Evolutionary conservation across 2,888 invertebrate genomes (phyloP).

Genomic region (Drosophila mettleri): DNA sequence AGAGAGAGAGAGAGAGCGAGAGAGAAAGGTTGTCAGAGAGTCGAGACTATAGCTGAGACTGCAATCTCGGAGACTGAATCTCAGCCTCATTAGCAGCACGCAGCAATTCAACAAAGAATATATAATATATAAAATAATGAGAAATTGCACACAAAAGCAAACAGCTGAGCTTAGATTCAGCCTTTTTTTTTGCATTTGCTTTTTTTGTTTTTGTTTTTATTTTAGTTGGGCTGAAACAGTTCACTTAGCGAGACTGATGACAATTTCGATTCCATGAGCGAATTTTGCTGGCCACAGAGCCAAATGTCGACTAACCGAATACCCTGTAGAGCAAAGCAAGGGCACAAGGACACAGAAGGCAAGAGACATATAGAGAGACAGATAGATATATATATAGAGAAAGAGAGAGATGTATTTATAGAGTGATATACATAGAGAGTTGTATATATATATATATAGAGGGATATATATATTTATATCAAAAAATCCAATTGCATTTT

Average conservation of each 20-base stretch:
- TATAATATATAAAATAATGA: conserved; percentile 44
- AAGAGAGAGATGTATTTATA: too few species aligned
- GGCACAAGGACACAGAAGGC: background rate
- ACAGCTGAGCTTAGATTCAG: conserved; percentile 24
- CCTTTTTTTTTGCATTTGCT: background rate
- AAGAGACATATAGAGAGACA: too few species aligned
- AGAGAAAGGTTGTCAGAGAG: background rate
- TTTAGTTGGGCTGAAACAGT: conserved; percentile 22
- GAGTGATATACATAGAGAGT: conserved; percentile 23
- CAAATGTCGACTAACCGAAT: conserved; percentile 1
- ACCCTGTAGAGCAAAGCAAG: background rate
- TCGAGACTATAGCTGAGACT: background rate
- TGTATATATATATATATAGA: background rate
- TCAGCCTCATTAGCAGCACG: conserved; percentile 50
- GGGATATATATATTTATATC: background rate
- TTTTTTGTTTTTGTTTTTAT: background rate
- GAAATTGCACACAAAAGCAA: conserved; percentile 54
- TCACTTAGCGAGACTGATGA: conserved; percentile 31
- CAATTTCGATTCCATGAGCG: conserved; percentile 13
- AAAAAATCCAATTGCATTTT: conserved; percentile 24
- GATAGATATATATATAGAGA: too few species aligned
- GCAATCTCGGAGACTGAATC: background rate
- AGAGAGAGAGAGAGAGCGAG: background rate
- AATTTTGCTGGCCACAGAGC: background rate
- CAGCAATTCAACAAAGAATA: conserved; percentile 47